A percentile compares a stretch with the other conserved stretches of the same genome.
Evolutionary conservation across 2,113 vertebrate genomes (phyloP).

Genomic region (Nothocercus julius): DNA sequence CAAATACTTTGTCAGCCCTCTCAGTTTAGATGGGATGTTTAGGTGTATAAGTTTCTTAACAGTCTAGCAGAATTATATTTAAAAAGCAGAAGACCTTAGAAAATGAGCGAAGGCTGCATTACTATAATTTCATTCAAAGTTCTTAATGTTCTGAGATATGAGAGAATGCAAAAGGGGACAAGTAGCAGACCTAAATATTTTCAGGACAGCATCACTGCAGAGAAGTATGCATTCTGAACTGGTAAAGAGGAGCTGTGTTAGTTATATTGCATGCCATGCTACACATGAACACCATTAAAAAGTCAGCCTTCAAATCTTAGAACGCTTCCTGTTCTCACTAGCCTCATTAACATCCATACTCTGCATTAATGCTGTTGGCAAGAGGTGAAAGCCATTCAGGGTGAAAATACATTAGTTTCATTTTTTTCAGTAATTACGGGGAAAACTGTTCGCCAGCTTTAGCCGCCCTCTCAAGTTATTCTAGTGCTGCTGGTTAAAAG

Average conservation of each 20-base stretch:
- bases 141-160: neutral
- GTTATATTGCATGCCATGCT: neutral
- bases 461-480: conserved; percentile 53
- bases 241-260: neutral
- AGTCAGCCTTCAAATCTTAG: conserved; percentile 55
- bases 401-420: conserved; percentile 66
- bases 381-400: conserved; percentile 60
- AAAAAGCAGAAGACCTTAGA: neutral
- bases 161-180: neutral
- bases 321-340: conserved; percentile 16
- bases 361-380: conserved; percentile 57
- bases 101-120: neutral
- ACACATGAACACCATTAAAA: conserved; percentile 27
- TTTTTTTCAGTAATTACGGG: conserved; percentile 68
- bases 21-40: neutral
- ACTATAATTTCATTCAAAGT: neutral
- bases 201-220: neutral
- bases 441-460: conserved; percentile 48
- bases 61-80: neutral
- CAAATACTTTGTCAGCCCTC: neutral
- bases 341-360: conserved; percentile 59
- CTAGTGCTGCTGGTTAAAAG: conserved; percentile 62
- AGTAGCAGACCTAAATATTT: neutral
- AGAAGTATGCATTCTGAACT: neutral
- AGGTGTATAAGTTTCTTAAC: neutral